phyloP scores from a whole-genome alignment of 2,888 invertebrate genomes.

The Fissipunctia ypsillon region DNA sequence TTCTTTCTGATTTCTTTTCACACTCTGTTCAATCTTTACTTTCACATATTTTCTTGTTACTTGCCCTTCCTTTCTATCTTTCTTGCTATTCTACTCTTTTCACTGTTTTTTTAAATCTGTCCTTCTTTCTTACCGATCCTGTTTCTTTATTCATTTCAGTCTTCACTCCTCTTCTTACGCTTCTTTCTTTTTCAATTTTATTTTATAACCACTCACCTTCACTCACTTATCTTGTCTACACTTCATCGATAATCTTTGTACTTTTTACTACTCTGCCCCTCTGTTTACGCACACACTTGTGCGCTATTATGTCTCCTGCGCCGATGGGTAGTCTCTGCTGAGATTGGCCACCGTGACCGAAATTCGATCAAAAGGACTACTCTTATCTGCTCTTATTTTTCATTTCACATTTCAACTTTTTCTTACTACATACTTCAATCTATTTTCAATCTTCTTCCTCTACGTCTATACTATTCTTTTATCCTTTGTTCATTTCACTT shows the following conservation, averaged over 20 bases:
- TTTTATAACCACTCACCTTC: too few species aligned
- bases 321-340: not conserved
- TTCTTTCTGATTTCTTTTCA: constrained; percentile 7
- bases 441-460: not conserved
- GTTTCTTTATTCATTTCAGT: not conserved
- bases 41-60: not conserved
- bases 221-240: not conserved
- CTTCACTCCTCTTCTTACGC: not conserved
- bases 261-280: not conserved
- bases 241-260: not conserved
- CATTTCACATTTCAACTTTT: constrained; percentile 6
- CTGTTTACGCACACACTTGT: not conserved
- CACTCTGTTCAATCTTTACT: not conserved
- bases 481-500: not conserved
- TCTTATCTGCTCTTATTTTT: not conserved
- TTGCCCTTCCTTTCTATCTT: not conserved
- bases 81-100: not conserved
- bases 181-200: not conserved
- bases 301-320: not conserved
- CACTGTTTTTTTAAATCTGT: not conserved
- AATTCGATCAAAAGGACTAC: not conserved
- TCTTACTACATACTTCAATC: constrained; percentile 1
- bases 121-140: not conserved
- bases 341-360: not conserved
- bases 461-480: not conserved